Evolutionary conservation across 2,113 vertebrate genomes (phyloP), one percentile per base, ranked within the genome.

Genomic region (Myotis davidii): DNA sequence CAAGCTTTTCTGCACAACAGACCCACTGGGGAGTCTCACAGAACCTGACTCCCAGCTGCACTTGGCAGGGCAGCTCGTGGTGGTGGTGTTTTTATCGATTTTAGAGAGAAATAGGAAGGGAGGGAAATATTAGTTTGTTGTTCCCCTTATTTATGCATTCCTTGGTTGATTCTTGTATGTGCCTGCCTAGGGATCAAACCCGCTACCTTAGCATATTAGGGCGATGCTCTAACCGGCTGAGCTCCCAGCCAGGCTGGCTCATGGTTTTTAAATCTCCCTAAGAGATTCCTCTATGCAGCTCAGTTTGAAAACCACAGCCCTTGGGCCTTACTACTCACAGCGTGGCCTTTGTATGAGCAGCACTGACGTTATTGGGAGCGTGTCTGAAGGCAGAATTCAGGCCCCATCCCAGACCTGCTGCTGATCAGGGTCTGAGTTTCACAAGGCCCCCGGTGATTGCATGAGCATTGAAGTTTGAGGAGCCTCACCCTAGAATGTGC

Each of bases 1-100:
- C 48, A 79, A 34, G 48, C 42, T 88, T 84, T 92, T 93, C 79
- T 91, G 42, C 27, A 21, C 16, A 52, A 25, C 37, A 50, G 32
- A 65, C 32, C 76, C 76, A 89, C 74, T 61, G 39, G 54, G 34
- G 32, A 73, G 21, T 45, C 73, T 91, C 82, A 72, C 61, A 86
- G 91, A 84, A n/a, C 27, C 72, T n/a, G 13, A 6, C 17, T 37
- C 50, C 39, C 45, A 45, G n/a, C 87, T 69, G 12, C 10, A 34
- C 29, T 87, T 37, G 86, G 25, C 0, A 1, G 77, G 37, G 5
- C 32, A 48, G 42, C 42, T 79, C 0, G 0, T 37, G 27, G 39
- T n/a, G 6, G 39, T 72, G 16, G 18, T 76, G 14, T 76, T 48
- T 48, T 20, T 18, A 32, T 76, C 29, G 42, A 76, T 32, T 32